Percentiles rank a stretch among this genome's conserved stretches.
These are phyloP conservation scores for Syrrhaptes paradoxus DNA, from an alignment of 2,113 vertebrate species.

Conservation along the genomic window DNA sequence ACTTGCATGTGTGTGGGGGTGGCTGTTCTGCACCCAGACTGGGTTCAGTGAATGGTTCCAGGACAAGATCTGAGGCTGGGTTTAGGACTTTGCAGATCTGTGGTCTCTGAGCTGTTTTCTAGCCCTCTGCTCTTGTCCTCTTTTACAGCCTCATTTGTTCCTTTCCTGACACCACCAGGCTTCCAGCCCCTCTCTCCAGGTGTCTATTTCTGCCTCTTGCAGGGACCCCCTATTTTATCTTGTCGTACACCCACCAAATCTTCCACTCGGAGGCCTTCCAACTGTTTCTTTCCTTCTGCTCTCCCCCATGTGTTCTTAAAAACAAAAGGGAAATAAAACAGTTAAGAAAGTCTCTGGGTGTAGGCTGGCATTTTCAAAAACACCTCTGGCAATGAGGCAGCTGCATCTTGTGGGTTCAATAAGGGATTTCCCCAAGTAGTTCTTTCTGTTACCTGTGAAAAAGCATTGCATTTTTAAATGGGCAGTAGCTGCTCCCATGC, in stretches of 20 bases:
- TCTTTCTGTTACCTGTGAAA: not conserved
- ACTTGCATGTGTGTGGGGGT: not conserved
- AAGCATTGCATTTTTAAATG: not conserved
- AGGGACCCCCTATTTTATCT: not conserved
- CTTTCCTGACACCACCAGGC: not conserved
- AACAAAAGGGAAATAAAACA: not conserved
- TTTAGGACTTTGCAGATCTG: not conserved
- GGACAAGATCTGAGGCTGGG: not conserved
- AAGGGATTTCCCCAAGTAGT: not conserved
- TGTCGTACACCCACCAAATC: not conserved
- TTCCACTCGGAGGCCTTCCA: not conserved
- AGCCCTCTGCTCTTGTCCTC: not conserved
- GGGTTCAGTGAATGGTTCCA: not conserved
- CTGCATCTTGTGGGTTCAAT: not conserved
- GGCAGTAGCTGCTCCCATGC: not conserved
- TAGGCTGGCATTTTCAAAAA: not conserved
- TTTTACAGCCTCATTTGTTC: not conserved
- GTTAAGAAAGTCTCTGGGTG: not conserved
- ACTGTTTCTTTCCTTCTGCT: not conserved
- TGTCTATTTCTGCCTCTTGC: not conserved
- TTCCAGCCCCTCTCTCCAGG: not conserved
- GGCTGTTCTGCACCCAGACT: not conserved
- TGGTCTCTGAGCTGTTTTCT: not conserved
- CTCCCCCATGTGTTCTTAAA: not conserved
- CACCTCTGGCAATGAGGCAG: not conserved